Percentiles rank a stretch among this genome's conserved stretches.
Conservation (phyloP, 2,888 invertebrate species). For the Pristionchus entomophagus region DNA sequence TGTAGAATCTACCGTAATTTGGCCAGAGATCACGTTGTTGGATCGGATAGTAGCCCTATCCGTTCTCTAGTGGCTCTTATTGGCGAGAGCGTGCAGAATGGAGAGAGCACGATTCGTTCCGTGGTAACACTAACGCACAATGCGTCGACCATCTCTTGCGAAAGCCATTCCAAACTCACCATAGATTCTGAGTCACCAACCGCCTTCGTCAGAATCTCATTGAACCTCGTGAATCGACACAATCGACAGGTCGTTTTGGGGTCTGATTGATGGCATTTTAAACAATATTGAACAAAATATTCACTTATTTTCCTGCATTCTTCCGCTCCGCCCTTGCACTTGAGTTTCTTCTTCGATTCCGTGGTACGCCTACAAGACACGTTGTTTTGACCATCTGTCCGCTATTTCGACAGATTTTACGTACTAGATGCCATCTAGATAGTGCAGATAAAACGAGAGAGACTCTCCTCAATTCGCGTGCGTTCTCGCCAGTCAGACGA, state of each 20-base stretch:
- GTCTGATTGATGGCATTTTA: too few species aligned
- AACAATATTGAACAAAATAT: neutral
- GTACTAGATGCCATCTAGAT: too few species aligned
- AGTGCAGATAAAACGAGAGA: too few species aligned
- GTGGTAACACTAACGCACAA: rapidly evolving
- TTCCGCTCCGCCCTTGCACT: neutral
- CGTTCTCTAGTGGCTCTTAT: too few species aligned
- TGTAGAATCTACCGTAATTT: neutral
- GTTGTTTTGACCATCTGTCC: too few species aligned
- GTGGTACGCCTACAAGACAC: neutral
- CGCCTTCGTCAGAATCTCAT: neutral
- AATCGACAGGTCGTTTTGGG: neutral
- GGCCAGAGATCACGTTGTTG: too few species aligned
- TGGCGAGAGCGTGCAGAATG: too few species aligned
- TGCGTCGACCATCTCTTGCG: neutral
- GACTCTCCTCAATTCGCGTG: too few species aligned
- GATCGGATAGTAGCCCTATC: too few species aligned
- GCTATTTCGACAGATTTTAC: too few species aligned
- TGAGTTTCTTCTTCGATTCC: neutral
- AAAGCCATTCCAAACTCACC: neutral
- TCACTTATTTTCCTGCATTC: neutral
- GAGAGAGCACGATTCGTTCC: too few species aligned
- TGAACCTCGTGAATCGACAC: neutral
- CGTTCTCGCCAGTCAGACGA: too few species aligned
- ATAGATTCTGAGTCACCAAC: neutral